Percentiles rank a stretch among this genome's conserved stretches.
These are phyloP conservation scores for Calycopis cecrops DNA, from an alignment of 1,140 invertebrate species.

Conservation along the genomic window DNA sequence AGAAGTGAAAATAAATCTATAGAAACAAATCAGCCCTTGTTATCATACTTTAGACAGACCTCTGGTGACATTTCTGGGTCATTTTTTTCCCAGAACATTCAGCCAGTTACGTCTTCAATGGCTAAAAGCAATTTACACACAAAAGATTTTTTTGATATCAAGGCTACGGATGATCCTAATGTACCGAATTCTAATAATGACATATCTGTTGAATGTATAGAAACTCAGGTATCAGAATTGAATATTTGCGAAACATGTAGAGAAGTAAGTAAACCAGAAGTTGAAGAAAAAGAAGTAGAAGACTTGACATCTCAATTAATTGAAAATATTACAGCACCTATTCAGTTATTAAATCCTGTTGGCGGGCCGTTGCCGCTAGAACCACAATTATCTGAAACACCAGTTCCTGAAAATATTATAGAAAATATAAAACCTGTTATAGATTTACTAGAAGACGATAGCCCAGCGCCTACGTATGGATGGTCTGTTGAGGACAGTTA, in stretches of 20 bases:
- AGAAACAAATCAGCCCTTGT: background rate
- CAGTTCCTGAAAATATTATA: constrained; percentile 26
- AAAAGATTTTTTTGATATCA: too few species aligned
- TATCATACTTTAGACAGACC: constrained; percentile 1
- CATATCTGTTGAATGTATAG: constrained; percentile 15
- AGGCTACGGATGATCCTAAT: background rate
- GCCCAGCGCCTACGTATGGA: constrained; percentile 35
- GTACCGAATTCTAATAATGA: background rate
- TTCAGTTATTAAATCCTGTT: constrained; percentile 59
- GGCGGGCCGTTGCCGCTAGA: constrained; percentile 34
- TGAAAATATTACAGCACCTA: constrained; percentile 62
- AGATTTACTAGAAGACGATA: constrained; percentile 39
- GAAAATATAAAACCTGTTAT: constrained; percentile 41
- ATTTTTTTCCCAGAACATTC: background rate
- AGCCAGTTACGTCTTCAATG: background rate
- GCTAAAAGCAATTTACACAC: background rate
- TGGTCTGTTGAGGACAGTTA: constrained; percentile 32
- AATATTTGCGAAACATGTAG: constrained; percentile 58
- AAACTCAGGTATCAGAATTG: constrained; percentile 37
- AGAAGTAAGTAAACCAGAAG: constrained; percentile 48
- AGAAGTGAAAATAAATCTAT: background rate
- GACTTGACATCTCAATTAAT: constrained; percentile 58
- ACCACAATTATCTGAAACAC: constrained; percentile 17
- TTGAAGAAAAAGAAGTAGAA: constrained; percentile 46
- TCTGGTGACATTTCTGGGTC: background rate